These are phyloP conservation scores for Conistra vaccinii DNA, from an alignment of 2,888 invertebrate species.

Conservation along the genomic window DNA sequence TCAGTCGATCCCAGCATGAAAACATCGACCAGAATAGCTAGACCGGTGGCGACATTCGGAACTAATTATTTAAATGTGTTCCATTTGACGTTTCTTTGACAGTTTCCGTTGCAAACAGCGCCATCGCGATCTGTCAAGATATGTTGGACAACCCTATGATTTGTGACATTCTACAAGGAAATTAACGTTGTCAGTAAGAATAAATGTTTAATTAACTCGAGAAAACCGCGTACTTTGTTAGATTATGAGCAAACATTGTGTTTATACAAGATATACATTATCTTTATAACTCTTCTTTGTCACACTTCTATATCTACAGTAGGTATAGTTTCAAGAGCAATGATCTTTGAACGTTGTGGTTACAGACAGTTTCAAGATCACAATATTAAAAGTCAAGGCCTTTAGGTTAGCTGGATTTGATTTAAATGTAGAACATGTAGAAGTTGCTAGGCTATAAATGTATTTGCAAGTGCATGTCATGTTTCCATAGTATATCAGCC, in stretches of 20 bases:
- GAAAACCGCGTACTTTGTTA: slow-evolving; percentile 33
- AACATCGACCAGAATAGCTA: slow-evolving; percentile 1
- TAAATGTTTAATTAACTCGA: slow-evolving; percentile 34
- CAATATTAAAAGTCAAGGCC: slow-evolving; percentile 10
- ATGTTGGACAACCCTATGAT: slow-evolving; percentile 2
- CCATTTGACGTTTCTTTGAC: slow-evolving; percentile 4
- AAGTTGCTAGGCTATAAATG: neutral
- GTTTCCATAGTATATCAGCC: neutral
- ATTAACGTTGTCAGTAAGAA: slow-evolving; percentile 21
- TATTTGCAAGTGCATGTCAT: neutral
- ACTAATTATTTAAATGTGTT: slow-evolving; percentile 1
- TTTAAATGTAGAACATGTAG: neutral
- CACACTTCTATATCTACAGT: slow-evolving; percentile 4
- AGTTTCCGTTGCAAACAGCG: neutral
- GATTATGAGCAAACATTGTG: slow-evolving; percentile 19
- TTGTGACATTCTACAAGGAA: slow-evolving; percentile 25
- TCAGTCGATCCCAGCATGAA: slow-evolving; percentile 24
- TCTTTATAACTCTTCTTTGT: slow-evolving; percentile 30
- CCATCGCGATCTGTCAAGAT: neutral
- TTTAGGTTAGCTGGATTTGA: neutral
- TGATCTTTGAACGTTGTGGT: slow-evolving; percentile 35
- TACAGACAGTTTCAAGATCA: neutral
- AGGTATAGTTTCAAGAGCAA: slow-evolving; percentile 6
- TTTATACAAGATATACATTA: slow-evolving; percentile 10
- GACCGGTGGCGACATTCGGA: neutral